Percentiles rank a stretch among this genome's conserved stretches.
These are phyloP conservation scores for Leptopilina drosophilae DNA, from an alignment of 2,888 invertebrate genomes.

Conservation along the genomic window DNA sequence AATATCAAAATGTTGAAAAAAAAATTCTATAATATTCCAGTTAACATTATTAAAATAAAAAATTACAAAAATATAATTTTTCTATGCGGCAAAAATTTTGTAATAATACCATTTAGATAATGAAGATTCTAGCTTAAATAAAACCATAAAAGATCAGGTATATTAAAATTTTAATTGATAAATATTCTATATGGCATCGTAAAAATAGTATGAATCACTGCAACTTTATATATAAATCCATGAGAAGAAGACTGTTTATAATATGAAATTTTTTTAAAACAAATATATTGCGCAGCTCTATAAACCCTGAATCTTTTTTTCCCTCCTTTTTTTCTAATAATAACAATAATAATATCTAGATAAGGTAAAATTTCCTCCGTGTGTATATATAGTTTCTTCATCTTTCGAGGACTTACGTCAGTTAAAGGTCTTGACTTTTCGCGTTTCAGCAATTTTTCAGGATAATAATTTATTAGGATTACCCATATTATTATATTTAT, in stretches of 20 bases:
- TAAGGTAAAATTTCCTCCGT: neutral
- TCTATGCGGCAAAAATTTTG: neutral
- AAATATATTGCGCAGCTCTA: constrained; percentile 14
- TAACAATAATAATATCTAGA: neutral
- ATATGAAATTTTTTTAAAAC: neutral
- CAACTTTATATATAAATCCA: neutral
- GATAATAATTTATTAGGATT: constrained; percentile 20
- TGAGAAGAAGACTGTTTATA: neutral
- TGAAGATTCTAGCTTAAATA: neutral
- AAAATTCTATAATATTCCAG: no score
- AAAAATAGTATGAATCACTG: neutral
- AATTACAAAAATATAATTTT: neutral
- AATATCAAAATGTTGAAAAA: neutral
- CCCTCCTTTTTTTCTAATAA: neutral
- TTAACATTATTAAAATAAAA: no score
- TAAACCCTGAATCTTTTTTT: constrained; percentile 1
- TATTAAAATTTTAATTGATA: neutral
- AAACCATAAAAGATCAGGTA: neutral
- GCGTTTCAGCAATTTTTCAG: constrained; percentile 30
- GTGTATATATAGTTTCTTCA: constrained; percentile 22
- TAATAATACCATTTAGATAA: neutral
- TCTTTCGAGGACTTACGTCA: constrained; percentile 27
- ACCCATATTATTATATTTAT: constrained; percentile 19
- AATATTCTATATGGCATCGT: neutral
- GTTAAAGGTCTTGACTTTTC: constrained; percentile 36